A percentile compares a stretch with the other conserved stretches of the same genome.
Evolutionary conservation across 2,797 vertebrate genomes (phyloP).

Genomic region (Halcyon smyrnensis): DNA sequence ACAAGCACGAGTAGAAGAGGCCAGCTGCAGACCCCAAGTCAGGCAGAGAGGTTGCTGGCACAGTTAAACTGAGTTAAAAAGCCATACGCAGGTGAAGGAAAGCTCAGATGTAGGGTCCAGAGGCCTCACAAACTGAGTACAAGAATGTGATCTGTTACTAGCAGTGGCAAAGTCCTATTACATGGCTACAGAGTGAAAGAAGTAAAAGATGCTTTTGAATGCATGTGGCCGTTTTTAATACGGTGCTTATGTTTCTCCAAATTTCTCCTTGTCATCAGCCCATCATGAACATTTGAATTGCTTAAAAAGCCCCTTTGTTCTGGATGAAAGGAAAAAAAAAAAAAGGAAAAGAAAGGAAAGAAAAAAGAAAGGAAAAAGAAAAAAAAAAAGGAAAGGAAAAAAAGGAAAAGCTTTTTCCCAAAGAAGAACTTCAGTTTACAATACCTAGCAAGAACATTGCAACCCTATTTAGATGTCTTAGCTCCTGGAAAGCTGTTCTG

Average conservation of each 20-base stretch:
- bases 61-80: background rate
- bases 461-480: background rate
- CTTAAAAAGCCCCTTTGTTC: background rate
- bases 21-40: background rate
- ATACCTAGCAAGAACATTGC: background rate
- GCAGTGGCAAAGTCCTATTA: background rate
- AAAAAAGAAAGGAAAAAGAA: background rate
- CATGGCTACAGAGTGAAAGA: background rate
- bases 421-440: background rate
- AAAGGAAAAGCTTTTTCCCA: background rate
- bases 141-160: background rate
- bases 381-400: too few species aligned
- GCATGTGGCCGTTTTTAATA: fast-evolving
- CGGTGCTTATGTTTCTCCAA: background rate
- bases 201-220: background rate
- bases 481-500: background rate
- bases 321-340: too few species aligned
- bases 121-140: background rate
- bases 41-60: background rate
- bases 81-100: background rate
- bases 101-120: background rate
- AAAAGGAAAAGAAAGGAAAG: background rate
- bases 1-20: background rate
- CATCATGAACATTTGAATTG: background rate
- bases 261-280: background rate